A percentile compares a stretch with the other conserved stretches of the same genome.
phyloP scores from a whole-genome alignment of 2,797 vertebrate species.

The Otolemur crassicaudatus region DNA sequence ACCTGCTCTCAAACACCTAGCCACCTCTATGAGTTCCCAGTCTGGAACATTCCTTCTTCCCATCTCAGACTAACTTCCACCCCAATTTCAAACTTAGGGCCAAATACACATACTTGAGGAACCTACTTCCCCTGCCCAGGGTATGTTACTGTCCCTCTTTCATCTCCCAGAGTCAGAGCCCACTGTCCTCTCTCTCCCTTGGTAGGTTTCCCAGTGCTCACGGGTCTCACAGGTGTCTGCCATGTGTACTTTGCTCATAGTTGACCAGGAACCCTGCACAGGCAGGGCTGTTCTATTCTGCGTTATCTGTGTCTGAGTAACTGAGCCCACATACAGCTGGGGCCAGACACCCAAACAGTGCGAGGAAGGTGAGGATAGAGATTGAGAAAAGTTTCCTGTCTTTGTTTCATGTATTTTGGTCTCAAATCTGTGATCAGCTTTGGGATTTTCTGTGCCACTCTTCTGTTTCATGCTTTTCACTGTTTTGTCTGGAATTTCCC shows the following conservation, averaged over 20 bases:
- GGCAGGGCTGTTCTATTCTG: not conserved
- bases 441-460: not conserved
- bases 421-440: not conserved
- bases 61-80: not conserved
- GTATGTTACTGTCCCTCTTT: not conserved
- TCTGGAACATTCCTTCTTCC: not conserved
- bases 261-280: too few relatives aligned
- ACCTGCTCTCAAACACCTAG: not conserved
- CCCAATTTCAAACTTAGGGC: not conserved
- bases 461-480: not conserved
- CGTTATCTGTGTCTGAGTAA: not conserved
- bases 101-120: not conserved
- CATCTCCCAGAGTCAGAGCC: not conserved
- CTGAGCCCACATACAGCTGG: not conserved
- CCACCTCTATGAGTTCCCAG: not conserved
- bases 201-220: not conserved
- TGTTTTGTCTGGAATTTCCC: not conserved
- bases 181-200: not conserved
- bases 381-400: not conserved
- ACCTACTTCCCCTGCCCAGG: not conserved
- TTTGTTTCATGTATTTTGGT: not conserved
- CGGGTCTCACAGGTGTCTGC: rapidly evolving
- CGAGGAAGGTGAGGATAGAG: not conserved
- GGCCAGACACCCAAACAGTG: not conserved
- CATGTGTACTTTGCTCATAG: not conserved